Evolutionary conservation across 2,888 invertebrate species (phyloP).

Genomic region (Andrena marginata): DNA sequence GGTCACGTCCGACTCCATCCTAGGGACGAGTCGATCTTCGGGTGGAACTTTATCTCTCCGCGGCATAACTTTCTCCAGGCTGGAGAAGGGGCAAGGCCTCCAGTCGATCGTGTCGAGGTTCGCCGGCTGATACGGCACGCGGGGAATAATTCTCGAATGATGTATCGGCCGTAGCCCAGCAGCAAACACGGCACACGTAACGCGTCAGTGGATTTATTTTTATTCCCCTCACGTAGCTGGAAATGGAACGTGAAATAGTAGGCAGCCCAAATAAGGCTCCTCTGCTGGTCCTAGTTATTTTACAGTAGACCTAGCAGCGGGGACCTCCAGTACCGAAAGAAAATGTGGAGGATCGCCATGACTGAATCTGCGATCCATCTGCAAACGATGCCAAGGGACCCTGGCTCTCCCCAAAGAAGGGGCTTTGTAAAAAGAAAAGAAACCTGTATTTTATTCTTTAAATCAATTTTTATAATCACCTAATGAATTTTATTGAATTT

Average conservation of each 20-base stretch:
- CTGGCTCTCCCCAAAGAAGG: too few species aligned
- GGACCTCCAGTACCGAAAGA: background rate
- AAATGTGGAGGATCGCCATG: too few species aligned
- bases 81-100: background rate
- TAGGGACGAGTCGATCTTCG: background rate
- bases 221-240: slow-evolving; percentile 53
- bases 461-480: too few species aligned
- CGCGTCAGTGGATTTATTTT: slow-evolving; percentile 54
- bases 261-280: slow-evolving; percentile 41
- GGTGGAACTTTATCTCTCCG: slow-evolving; percentile 4
- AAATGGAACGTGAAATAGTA: slow-evolving; percentile 53
- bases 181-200: slow-evolving; percentile 45
- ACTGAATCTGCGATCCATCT: too few species aligned
- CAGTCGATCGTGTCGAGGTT: slow-evolving; percentile 10
- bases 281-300: slow-evolving; percentile 18
- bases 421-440: too few species aligned
- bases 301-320: background rate
- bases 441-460: too few species aligned
- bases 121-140: background rate
- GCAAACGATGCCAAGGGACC: too few species aligned
- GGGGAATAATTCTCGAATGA: slow-evolving; percentile 51
- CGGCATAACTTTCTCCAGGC: background rate
- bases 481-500: too few species aligned
- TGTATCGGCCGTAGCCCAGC: slow-evolving; percentile 32
- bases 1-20: background rate